Evolutionary conservation across 2,797 vertebrate species (phyloP).

Genomic region (Esox masquinongy): DNA sequence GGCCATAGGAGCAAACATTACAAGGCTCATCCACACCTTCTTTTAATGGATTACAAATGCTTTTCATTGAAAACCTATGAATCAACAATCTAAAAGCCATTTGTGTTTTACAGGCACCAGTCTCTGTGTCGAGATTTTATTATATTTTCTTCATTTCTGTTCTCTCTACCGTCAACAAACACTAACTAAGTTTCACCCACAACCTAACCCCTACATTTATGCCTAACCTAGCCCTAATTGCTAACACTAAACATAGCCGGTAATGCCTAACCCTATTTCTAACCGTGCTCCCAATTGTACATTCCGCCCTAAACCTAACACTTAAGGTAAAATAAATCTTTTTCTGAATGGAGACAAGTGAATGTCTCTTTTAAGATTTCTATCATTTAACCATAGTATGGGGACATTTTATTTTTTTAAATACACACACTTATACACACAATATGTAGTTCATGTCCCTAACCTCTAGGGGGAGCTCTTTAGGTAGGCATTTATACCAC

Average conservation of each 20-base stretch:
- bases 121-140: background rate
- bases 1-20: constrained; percentile 4
- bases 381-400: too few relatives aligned
- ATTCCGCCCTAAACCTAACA: too few relatives aligned
- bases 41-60: background rate
- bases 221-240: too few relatives aligned
- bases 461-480: constrained; percentile 49
- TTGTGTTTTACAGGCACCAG: background rate
- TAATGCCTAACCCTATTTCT: too few relatives aligned
- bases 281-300: too few relatives aligned
- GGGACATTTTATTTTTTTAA: background rate
- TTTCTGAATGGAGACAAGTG: too few relatives aligned
- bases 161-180: background rate
- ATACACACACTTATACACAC: constrained; percentile 22
- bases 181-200: too few relatives aligned
- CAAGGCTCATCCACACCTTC: constrained; percentile 14
- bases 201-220: too few relatives aligned
- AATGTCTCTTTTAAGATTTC: too few relatives aligned
- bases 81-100: constrained; percentile 28
- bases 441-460: constrained; percentile 38
- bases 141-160: background rate
- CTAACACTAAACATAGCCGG: too few relatives aligned
- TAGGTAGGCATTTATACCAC: constrained; percentile 65
- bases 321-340: too few relatives aligned
- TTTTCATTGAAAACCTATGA: background rate